Conservation (phyloP, 2,797 vertebrate genomes). For the Paguma larvata region DNA sequence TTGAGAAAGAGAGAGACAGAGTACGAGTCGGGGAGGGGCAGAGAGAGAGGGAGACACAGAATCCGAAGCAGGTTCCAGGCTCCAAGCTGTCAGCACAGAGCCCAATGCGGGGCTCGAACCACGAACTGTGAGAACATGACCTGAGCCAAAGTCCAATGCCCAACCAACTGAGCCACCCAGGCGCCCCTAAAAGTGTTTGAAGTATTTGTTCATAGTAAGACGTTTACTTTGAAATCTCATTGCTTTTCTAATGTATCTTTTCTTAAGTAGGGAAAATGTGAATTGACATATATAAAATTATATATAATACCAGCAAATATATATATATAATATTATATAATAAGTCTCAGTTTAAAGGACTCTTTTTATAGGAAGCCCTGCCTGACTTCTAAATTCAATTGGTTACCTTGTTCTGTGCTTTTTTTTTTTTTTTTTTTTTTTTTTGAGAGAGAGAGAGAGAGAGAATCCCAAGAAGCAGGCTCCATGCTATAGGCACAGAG, state of each 20-base stretch:
- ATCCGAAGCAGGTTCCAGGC: no score
- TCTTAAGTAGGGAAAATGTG: background rate
- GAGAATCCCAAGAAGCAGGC: no score
- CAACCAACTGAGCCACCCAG: no score
- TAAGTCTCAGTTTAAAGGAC: background rate
- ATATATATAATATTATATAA: background rate
- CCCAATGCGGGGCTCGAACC: no score
- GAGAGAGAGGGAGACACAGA: no score
- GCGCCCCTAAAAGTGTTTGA: background rate
- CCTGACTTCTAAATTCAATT: background rate
- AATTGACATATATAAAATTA: background rate
- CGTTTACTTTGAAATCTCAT: background rate
- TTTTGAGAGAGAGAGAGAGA: no score
- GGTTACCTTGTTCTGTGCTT: background rate
- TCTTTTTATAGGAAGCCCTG: background rate
- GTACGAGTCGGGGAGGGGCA: no score
- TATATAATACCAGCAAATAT: background rate
- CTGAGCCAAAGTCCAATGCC: no score
- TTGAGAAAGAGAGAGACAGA: no score
- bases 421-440: background rate
- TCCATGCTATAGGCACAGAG: no score
- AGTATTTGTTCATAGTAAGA: conserved; percentile 22
- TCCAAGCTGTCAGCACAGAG: no score
- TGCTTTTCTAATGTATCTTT: background rate
- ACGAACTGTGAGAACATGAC: no score